Evolutionary conservation across 2,797 vertebrate genomes (phyloP).

Genomic region (Pseudochirops corinnae): DNA sequence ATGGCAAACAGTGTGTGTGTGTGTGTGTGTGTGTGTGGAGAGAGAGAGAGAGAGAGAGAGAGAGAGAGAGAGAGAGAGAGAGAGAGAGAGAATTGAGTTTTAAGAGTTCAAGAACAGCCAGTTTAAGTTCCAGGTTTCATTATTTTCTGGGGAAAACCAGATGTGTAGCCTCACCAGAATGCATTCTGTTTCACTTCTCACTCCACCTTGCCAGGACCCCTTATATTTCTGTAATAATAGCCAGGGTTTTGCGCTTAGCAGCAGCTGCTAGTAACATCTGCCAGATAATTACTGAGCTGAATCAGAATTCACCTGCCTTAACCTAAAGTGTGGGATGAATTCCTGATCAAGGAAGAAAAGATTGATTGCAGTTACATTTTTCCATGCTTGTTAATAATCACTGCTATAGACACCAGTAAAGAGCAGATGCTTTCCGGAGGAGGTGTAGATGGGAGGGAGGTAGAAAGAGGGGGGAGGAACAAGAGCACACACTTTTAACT

Average conservation of each 20-base stretch:
- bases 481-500: conserved; percentile 81
- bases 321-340: conserved; percentile 83
- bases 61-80: no score
- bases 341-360: conserved; percentile 86
- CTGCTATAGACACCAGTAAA: conserved; percentile 81
- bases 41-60: no score
- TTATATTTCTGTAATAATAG: conserved; percentile 81
- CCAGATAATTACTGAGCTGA: conserved; percentile 84
- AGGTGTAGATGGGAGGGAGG: conserved; percentile 81
- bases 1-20: conserved; percentile 19
- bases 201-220: conserved; percentile 83
- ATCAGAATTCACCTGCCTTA: conserved; percentile 87
- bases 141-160: conserved; percentile 80
- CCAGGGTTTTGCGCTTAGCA: conserved; percentile 74
- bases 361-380: conserved; percentile 84
- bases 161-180: conserved; percentile 82
- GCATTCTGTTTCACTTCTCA: conserved; percentile 79
- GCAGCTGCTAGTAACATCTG: conserved; percentile 86
- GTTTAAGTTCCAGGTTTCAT: conserved; percentile 77
- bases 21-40: conserved; percentile 2
- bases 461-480: conserved; percentile 54
- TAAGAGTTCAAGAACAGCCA: conserved; percentile 76
- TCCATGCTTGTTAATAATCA: conserved; percentile 84
- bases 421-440: conserved; percentile 84
- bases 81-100: conserved; percentile 46